phyloP scores from a whole-genome alignment of 1,140 invertebrate genomes.

The Ostrea edulis region DNA sequence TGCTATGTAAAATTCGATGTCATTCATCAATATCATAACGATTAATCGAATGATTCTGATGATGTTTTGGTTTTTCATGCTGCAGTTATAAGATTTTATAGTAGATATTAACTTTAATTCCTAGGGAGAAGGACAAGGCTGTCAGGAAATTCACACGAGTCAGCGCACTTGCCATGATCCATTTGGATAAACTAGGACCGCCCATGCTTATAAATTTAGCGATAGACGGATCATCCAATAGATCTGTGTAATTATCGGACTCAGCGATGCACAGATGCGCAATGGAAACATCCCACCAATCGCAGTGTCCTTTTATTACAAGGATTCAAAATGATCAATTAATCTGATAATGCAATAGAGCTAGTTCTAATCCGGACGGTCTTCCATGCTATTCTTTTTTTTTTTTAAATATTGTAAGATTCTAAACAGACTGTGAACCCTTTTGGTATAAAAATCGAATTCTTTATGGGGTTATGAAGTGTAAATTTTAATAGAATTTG shows the following conservation, averaged over 20 bases:
- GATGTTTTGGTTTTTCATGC: too few species aligned
- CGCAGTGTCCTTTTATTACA: neutral
- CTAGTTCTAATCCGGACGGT: neutral
- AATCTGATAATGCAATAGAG: neutral
- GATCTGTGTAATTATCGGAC: neutral
- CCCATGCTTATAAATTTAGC: neutral
- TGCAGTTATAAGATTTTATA: too few species aligned
- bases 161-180: neutral
- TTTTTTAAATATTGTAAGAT: neutral
- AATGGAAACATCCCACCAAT: conserved; percentile 22
- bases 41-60: too few species aligned
- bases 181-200: neutral
- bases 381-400: neutral
- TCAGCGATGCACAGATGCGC: neutral
- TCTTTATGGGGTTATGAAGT: neutral
- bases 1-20: too few species aligned
- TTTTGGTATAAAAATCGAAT: neutral
- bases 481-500: neutral
- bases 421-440: neutral
- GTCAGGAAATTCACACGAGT: neutral
- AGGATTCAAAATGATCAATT: neutral
- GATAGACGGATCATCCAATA: conserved; percentile 8
- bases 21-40: too few species aligned
- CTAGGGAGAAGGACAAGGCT: neutral
- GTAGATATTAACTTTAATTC: too few species aligned